phyloP scores from a whole-genome alignment of 2,797 vertebrate species.

The Etheostoma perlongum region DNA sequence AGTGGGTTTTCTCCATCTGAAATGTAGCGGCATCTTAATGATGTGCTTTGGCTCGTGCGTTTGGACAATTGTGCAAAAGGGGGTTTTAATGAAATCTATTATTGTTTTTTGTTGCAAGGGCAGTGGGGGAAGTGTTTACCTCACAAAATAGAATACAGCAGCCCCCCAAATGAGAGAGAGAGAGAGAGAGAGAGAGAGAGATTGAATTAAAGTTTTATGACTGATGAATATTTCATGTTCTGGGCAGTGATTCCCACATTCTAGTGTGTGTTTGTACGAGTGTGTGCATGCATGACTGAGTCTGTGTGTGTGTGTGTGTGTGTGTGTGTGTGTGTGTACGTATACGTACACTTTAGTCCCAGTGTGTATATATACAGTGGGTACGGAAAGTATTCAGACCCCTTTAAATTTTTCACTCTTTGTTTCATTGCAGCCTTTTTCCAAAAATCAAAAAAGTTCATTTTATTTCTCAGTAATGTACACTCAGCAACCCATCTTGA shows the following conservation, averaged over 20 bases:
- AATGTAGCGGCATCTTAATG: slow-evolving; percentile 53
- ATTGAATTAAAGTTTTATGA: slow-evolving; percentile 95
- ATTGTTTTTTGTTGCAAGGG: slow-evolving; percentile 50
- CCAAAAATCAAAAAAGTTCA: no score
- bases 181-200: slow-evolving; percentile 75
- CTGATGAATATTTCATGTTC: slow-evolving; percentile 96
- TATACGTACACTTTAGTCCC: slow-evolving; percentile 12
- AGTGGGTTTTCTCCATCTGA: slow-evolving; percentile 39
- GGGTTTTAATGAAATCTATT: slow-evolving; percentile 68
- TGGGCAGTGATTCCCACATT: slow-evolving; percentile 88
- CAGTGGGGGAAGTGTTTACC: slow-evolving; percentile 63
- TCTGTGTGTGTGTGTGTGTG: slow-evolving; percentile 34
- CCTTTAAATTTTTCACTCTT: no score
- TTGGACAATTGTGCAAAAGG: slow-evolving; percentile 59
- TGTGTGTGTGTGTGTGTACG: slow-evolving; percentile 4
- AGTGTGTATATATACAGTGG: slow-evolving; percentile 7
- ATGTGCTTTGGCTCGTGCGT: slow-evolving; percentile 55
- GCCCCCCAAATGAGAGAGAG: slow-evolving; percentile 71
- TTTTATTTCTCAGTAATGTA: no score
- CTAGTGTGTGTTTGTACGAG: slow-evolving; percentile 66
- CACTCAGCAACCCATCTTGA: no score
- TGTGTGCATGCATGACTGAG: slow-evolving; percentile 25
- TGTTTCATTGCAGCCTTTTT: no score
- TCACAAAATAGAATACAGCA: slow-evolving; percentile 69
- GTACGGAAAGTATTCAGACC: no score